phyloP scores from a whole-genome alignment of 2,888 invertebrate genomes.

The Polydrusus cervinus region DNA sequence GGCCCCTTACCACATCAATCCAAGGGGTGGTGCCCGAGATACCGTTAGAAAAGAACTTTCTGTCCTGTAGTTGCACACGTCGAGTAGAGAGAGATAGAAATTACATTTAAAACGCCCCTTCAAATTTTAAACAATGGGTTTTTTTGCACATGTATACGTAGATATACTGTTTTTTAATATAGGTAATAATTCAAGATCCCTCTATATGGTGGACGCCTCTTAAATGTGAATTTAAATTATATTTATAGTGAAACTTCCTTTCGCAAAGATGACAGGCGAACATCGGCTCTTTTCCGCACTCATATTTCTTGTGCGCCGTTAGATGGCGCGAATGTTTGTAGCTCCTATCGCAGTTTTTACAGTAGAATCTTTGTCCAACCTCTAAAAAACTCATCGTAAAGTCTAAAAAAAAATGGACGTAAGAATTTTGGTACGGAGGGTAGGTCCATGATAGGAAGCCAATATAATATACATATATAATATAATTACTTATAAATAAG shows the following conservation, averaged over 20 bases:
- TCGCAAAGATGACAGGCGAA: conserved; percentile 85
- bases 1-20: no score
- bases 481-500: no score
- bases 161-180: no score
- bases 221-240: conserved; percentile 25
- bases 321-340: conserved; percentile 86
- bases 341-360: conserved; percentile 74
- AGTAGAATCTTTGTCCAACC: neutral
- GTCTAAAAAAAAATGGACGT: neutral
- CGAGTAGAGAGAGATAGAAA: no score
- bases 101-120: no score
- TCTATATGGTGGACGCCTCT: conserved; percentile 2
- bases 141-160: no score
- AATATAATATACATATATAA: no score
- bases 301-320: conserved; percentile 87
- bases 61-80: no score
- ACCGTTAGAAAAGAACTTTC: no score
- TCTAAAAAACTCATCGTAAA: conserved; percentile 17
- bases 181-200: neutral
- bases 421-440: neutral
- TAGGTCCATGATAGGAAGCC: no score
- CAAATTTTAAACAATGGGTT: no score
- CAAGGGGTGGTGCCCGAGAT: no score
- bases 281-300: conserved; percentile 87
- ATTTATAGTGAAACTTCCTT: conserved; percentile 28